These are phyloP conservation scores for Balaenoptera acutorostrata DNA, from an alignment of 2,113 vertebrate species.

Conservation along the genomic window DNA sequence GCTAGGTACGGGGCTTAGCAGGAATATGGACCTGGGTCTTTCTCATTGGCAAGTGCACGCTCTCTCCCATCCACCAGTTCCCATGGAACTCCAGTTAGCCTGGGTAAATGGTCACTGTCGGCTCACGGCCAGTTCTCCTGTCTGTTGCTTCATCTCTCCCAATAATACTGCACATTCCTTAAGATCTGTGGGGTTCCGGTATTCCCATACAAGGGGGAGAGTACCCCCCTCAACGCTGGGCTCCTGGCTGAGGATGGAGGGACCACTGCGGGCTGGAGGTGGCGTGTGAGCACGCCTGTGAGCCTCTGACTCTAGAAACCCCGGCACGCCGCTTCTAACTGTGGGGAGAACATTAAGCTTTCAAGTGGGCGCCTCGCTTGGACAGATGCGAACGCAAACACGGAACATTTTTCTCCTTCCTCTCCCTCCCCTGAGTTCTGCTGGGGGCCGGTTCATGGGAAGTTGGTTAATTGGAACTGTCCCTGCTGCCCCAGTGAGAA, in stretches of 20 bases:
- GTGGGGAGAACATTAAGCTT: background rate
- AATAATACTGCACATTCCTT: accelerated
- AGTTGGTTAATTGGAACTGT: conserved; percentile 40
- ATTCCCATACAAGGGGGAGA: background rate
- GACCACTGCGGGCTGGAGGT: accelerated
- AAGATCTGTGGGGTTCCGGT: background rate
- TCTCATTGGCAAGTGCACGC: accelerated
- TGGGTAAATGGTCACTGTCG: no score
- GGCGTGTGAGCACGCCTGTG: accelerated
- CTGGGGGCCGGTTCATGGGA: background rate
- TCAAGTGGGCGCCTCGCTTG: accelerated
- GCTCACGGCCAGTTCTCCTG: accelerated
- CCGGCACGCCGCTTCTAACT: background rate
- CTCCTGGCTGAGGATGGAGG: background rate
- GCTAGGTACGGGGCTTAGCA: background rate
- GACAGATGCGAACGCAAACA: background rate
- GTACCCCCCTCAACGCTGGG: background rate
- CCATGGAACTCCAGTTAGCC: accelerated
- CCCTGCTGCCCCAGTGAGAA: conserved; percentile 4
- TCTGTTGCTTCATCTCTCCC: no score
- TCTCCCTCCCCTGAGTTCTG: background rate
- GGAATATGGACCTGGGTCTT: background rate
- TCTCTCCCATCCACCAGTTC: background rate
- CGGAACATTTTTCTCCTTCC: background rate
- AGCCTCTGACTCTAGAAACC: background rate